Evolutionary conservation across 35 echinoderm and acorn worm species (phyloP).

Genomic region (Strongylocentrotus purpuratus): DNA sequence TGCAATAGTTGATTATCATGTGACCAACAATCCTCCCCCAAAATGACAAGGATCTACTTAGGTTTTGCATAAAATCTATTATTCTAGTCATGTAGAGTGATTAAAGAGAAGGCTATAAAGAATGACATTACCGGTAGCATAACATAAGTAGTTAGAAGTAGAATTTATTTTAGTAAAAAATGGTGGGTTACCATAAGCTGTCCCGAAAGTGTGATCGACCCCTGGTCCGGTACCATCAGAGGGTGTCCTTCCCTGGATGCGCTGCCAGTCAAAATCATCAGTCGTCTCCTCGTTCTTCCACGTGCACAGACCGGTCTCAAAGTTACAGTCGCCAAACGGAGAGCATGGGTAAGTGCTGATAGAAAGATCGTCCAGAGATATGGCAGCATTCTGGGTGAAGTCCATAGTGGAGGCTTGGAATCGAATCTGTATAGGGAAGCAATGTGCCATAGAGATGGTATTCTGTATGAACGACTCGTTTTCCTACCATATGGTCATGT

Average conservation of each 20-base stretch:
- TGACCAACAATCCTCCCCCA: too few species aligned
- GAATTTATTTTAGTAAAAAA: too few species aligned
- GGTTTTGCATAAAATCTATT: too few species aligned
- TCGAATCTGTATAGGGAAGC: not conserved
- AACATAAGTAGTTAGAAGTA: too few species aligned
- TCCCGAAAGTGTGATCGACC: conserved; percentile 82
- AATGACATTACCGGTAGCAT: too few species aligned
- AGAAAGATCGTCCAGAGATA: conserved; percentile 82
- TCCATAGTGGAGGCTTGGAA: conserved; percentile 9
- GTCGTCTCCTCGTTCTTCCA: conserved; percentile 69
- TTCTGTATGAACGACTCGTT: too few species aligned
- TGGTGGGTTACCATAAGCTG: conserved; percentile 55
- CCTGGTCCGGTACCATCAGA: conserved; percentile 81
- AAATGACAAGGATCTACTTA: too few species aligned
- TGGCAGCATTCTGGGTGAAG: conserved; percentile 14
- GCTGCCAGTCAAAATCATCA: conserved; percentile 81
- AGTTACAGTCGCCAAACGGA: conserved; percentile 75
- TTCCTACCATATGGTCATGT: too few species aligned
- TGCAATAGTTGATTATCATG: too few species aligned
- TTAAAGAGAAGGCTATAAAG: too few species aligned
- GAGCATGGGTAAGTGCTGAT: conserved; percentile 50
- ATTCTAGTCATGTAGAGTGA: too few species aligned
- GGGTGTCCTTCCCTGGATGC: conserved; percentile 61
- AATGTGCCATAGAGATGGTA: too few species aligned
- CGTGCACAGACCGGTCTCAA: conserved; percentile 72